Percentiles rank a stretch among this genome's conserved stretches.
These are phyloP conservation scores for Lithophane semibrunnea DNA, from an alignment of 2,888 invertebrate genomes.

Conservation along the genomic window DNA sequence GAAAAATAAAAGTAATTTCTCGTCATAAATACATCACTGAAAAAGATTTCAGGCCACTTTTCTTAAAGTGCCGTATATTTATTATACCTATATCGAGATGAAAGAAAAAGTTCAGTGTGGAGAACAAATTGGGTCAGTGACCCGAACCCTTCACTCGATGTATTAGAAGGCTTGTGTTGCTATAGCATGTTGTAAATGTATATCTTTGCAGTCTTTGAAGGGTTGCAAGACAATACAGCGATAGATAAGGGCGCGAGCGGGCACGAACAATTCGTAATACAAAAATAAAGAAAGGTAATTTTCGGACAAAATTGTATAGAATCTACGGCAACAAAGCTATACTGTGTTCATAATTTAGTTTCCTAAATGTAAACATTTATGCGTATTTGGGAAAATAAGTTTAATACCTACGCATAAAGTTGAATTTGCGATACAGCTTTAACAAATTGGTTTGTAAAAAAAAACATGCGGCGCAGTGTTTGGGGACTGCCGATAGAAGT, in stretches of 20 bases:
- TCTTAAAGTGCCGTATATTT: slow-evolving; percentile 35
- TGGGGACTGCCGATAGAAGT: no score
- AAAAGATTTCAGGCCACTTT: slow-evolving; percentile 22
- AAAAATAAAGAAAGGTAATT: not conserved
- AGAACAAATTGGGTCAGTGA: slow-evolving; percentile 59
- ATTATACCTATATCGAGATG: slow-evolving; percentile 35
- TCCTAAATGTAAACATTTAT: not conserved
- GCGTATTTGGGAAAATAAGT: not conserved
- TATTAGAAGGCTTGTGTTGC: not conserved
- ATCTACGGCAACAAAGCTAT: not conserved
- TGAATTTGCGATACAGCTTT: not conserved
- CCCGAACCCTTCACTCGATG: slow-evolving; percentile 44
- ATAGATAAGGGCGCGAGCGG: not conserved
- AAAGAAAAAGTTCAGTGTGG: slow-evolving; percentile 35
- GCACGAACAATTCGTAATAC: not conserved
- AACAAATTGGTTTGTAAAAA: not conserved
- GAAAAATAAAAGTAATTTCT: not conserved
- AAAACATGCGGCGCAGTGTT: no score
- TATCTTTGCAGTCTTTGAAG: slow-evolving; percentile 21
- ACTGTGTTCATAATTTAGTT: not conserved
- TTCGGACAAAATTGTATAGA: not conserved
- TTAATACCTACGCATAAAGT: not conserved
- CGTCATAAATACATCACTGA: slow-evolving; percentile 12
- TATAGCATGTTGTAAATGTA: not conserved
- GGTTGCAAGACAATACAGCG: slow-evolving; percentile 31